Percentiles rank a stretch among this genome's conserved stretches.
phyloP scores from a whole-genome alignment of 2,113 vertebrate genomes.

The Tringa solitaria region DNA sequence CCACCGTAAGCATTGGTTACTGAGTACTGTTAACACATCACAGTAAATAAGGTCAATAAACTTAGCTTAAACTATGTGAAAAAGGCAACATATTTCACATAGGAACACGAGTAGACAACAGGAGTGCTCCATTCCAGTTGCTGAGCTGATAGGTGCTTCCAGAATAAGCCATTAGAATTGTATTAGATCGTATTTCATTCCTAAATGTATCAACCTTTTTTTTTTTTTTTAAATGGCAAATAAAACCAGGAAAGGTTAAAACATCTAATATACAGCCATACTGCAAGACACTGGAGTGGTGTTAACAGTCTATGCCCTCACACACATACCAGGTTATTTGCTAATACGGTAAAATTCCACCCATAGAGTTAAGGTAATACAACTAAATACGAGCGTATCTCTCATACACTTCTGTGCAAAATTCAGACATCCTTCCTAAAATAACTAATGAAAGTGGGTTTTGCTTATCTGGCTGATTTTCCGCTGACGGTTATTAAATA shows the following conservation, averaged over 20 bases:
- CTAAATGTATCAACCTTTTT: background rate
- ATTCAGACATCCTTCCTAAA: background rate
- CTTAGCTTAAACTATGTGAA: background rate
- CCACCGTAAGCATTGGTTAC: background rate
- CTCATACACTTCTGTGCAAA: background rate
- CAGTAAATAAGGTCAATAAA: background rate
- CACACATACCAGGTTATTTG: accelerated
- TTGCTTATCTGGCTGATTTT: slow-evolving; percentile 8
- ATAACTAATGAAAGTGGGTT: background rate
- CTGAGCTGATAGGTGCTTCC: background rate
- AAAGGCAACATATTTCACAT: background rate
- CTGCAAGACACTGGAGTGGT: background rate
- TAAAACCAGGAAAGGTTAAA: background rate
- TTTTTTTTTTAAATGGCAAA: background rate
- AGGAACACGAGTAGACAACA: background rate
- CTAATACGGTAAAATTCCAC: background rate
- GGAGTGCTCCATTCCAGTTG: background rate
- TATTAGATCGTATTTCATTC: background rate
- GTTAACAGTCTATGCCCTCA: background rate
- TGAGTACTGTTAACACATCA: background rate
- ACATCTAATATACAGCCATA: background rate
- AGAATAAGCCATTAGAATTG: background rate
- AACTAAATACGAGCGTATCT: background rate
- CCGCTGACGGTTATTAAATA: background rate
- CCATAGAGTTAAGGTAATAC: background rate